Conservation (phyloP, 2,888 invertebrate species). For the Hyposoter didymator region DNA sequence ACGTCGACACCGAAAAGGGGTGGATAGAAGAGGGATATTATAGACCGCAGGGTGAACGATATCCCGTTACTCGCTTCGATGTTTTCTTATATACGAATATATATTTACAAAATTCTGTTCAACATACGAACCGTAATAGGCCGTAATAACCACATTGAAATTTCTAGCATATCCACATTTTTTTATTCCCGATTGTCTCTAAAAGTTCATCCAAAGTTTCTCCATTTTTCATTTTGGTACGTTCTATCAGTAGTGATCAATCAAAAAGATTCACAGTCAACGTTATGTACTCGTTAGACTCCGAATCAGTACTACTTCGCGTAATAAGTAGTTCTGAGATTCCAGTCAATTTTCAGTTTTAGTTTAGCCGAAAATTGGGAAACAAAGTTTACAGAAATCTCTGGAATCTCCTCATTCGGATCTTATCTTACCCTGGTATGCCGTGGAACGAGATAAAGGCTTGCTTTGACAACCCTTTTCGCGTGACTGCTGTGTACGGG, state of each 20-base stretch:
- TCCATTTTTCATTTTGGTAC: not conserved
- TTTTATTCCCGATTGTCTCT: not conserved
- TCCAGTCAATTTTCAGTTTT: not conserved
- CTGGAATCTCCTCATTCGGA: constrained; percentile 15
- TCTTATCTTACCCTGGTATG: constrained; percentile 58
- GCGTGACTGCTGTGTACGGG: constrained; percentile 77
- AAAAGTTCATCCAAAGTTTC: not conserved
- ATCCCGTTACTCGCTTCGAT: constrained; percentile 45
- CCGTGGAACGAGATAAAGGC: constrained; percentile 66
- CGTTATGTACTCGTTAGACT: not conserved
- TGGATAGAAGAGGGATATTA: constrained; percentile 71
- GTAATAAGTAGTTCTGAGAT: not conserved
- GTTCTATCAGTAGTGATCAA: not conserved
- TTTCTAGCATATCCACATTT: constrained; percentile 1
- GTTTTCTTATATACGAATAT: constrained; percentile 28
- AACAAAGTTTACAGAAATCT: not conserved
- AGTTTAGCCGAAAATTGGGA: not conserved
- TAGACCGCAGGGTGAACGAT: constrained; percentile 61
- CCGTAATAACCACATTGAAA: constrained; percentile 31
- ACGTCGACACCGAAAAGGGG: constrained; percentile 79
- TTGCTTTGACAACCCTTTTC: constrained; percentile 79
- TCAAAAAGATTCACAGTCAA: not conserved
- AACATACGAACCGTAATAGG: constrained; percentile 47
- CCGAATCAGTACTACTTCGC: not conserved
- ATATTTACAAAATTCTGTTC: constrained; percentile 34